phyloP scores from a whole-genome alignment of 1,140 invertebrate genomes.

The Bacillus rossius region DNA sequence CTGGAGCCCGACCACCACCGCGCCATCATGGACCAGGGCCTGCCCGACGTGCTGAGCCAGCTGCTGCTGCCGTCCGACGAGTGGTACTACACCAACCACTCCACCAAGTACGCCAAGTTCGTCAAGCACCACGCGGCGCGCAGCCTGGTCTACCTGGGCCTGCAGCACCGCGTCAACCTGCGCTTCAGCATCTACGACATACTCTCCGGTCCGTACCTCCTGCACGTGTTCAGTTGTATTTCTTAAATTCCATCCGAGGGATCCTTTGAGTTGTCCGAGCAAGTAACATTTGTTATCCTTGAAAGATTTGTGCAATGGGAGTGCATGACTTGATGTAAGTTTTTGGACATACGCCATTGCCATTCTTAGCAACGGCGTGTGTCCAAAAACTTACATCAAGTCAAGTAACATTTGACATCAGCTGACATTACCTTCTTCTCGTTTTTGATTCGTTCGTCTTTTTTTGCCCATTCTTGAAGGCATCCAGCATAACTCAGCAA shows the following conservation, averaged over 20 bases:
- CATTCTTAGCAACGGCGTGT: no score
- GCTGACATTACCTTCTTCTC: no score
- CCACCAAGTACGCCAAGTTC: conserved; percentile 61
- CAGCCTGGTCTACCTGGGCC: conserved; percentile 52
- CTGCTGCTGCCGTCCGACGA: conserved; percentile 65
- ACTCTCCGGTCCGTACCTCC: conserved; percentile 29
- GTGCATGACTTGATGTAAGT: no score
- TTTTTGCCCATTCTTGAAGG: no score
- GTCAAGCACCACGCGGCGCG: conserved; percentile 67
- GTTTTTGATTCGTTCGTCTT: no score
- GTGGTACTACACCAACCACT: conserved; percentile 71
- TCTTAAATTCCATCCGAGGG: not conserved
- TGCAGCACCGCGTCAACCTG: conserved; percentile 44
- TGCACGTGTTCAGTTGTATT: not conserved
- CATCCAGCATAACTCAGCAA: no score
- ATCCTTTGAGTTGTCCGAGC: no score
- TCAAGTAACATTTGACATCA: no score
- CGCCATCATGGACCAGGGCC: conserved; percentile 51
- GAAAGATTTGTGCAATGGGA: no score
- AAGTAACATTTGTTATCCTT: no score
- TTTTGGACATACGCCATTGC: no score
- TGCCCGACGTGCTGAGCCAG: conserved; percentile 60
- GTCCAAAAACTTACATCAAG: no score
- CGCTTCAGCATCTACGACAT: conserved; percentile 44
- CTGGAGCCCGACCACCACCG: conserved; percentile 52